Base-by-base conservation (phyloP, 1,140 invertebrate genomes). In the Gryllus bimaculatus region DNA sequence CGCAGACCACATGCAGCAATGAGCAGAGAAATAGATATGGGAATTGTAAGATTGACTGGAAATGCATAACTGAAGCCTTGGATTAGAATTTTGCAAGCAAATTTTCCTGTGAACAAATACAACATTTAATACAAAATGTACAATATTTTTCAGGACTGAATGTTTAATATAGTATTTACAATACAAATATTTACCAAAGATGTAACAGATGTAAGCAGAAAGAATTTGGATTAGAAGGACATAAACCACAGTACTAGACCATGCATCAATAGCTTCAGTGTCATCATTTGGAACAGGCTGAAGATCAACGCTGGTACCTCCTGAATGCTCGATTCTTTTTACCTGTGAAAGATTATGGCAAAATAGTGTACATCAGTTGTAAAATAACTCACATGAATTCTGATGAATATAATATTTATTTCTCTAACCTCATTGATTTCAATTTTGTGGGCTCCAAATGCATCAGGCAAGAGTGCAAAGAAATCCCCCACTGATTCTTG, bases 41-140 rank as follows among this genome's bases (percentile, higher is more conserved):
- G 97, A 81, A 98, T 95, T 0, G 95, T 94, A 78, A 98, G 88
- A 85, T 94, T 97, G 0, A 98, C 93, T 0, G 97, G 97, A 81
- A 98, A 96, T 0, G 96, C 95, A 84, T 97, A 98, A 84, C 96
- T 97, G 88, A 98, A 97, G 48, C 95, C 94, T 87, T 98, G 97
- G 79, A 98, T 98, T 81, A 97, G 90, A 83, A 98, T 98, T 87
- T 98, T 98, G 87, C 96, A 98, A 20, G 96, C 95, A 83, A 97
- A 98, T 87, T 98, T 97, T 81, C 94, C 90, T 91, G 84, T 39
- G 85, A 84, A 39, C 77, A 81, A 80, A 81, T 78, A 81, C 80
- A 66, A 77, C 66, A 79, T 66, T 48, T 4, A 39, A 8, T 78
- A 39, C 1, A 39, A 1, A 39, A 2, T 39, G 5, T 2, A 39